Evolutionary conservation across 2,797 vertebrate species (phyloP).

Genomic region (Thunnus albacares): DNA sequence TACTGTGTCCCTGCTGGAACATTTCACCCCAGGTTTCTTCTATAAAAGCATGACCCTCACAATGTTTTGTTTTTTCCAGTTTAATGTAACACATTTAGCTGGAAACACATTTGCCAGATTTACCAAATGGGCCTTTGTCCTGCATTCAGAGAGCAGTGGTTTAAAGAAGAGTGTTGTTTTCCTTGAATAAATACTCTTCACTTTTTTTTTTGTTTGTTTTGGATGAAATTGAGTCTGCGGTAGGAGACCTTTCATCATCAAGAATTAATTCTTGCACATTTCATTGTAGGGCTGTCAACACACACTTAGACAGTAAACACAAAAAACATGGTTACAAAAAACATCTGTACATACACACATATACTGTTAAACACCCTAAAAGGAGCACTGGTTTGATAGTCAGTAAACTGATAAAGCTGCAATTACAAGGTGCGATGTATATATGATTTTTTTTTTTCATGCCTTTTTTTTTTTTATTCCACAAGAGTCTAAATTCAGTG

Average conservation of each 20-base stretch:
- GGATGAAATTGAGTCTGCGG: background rate
- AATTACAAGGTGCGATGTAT: background rate
- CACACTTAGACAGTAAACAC: too few species aligned
- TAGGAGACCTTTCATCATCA: background rate
- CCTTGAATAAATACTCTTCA: background rate
- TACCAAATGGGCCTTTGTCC: background rate
- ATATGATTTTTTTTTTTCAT: background rate
- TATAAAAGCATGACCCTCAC: background rate
- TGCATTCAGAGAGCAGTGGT: background rate
- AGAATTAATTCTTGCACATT: slow-evolving; percentile 9
- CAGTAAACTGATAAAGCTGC: background rate
- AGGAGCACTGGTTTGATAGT: background rate
- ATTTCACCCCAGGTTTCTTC: background rate
- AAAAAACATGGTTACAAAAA: background rate
- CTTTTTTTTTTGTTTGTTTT: background rate
- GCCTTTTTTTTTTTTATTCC: background rate
- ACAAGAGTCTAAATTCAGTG: background rate
- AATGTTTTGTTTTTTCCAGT: background rate
- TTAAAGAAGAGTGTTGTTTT: background rate
- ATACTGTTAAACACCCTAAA: background rate
- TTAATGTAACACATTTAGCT: background rate
- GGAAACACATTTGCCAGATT: background rate
- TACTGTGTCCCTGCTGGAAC: background rate
- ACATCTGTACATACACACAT: background rate
- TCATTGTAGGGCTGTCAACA: background rate